Conservation (phyloP, 2,797 vertebrate genomes). For the Argya squamiceps region DNA sequence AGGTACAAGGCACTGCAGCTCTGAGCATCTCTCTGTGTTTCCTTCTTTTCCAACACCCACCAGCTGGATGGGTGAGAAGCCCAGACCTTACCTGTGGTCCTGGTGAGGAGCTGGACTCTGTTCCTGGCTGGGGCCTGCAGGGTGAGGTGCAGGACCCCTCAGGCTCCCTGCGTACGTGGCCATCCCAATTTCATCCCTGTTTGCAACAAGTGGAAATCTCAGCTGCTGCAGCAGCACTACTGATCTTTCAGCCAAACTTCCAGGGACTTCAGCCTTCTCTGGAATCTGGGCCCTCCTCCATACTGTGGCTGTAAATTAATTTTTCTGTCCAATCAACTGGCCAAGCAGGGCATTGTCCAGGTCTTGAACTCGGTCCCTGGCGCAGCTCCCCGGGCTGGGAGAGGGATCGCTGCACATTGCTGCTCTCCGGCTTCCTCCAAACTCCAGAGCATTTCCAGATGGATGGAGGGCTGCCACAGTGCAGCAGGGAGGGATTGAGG, state of each 20-base stretch:
- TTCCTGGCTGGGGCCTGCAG: neutral
- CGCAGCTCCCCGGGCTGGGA: neutral
- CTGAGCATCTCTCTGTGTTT: neutral
- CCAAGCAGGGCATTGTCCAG: slow-evolving; percentile 28
- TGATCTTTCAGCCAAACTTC: neutral
- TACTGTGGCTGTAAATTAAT: neutral
- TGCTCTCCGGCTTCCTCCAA: neutral
- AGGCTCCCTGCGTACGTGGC: neutral
- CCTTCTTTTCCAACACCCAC: neutral
- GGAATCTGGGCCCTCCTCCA: neutral
- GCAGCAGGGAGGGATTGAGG: neutral
- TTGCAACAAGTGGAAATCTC: neutral
- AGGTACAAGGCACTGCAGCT: neutral
- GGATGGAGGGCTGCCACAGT: slow-evolving; percentile 20
- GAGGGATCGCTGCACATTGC: neutral
- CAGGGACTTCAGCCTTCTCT: neutral
- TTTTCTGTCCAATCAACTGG: neutral
- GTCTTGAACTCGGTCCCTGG: slow-evolving; percentile 46
- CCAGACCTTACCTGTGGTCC: neutral
- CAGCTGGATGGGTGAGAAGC: neutral
- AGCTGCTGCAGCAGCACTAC: neutral
- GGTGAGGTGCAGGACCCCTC: neutral
- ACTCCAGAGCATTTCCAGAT: neutral
- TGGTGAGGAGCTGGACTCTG: neutral
- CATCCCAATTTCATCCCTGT: neutral